Percentiles rank a stretch among this genome's conserved stretches.
Evolutionary conservation across 2,113 vertebrate species (phyloP).

Genomic region (Channa maculata): DNA sequence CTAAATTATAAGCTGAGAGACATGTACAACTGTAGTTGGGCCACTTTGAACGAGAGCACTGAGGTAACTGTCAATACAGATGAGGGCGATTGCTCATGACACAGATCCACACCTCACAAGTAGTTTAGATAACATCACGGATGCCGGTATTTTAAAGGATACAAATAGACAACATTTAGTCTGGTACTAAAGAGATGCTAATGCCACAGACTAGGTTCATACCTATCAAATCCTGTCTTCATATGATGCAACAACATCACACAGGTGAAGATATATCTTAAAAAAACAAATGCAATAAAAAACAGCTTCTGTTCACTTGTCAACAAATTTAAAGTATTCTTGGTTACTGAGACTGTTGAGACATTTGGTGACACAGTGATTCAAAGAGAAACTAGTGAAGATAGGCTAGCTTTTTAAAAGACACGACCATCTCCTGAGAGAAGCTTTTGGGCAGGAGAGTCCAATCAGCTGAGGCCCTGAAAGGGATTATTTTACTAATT

Average conservation of each 20-base stretch:
- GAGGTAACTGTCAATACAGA: constrained; percentile 53
- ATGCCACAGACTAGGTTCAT: not conserved
- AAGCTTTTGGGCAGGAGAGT: constrained; percentile 23
- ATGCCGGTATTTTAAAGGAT: constrained; percentile 62
- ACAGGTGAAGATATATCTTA: too few species aligned
- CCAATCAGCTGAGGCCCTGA: constrained; percentile 35
- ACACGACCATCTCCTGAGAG: constrained; percentile 23
- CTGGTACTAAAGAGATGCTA: constrained; percentile 22
- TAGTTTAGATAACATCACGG: constrained; percentile 70
- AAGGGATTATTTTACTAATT: constrained; percentile 64
- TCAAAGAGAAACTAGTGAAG: not conserved
- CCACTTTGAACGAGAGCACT: constrained; percentile 48
- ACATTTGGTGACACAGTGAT: not conserved
- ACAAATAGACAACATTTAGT: constrained; percentile 30
- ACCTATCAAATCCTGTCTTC: not conserved
- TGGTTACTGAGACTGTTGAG: not conserved
- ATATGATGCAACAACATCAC: not conserved
- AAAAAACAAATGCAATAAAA: too few species aligned
- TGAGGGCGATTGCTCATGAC: constrained; percentile 62
- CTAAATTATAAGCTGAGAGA: constrained; percentile 15
- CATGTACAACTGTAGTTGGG: constrained; percentile 27
- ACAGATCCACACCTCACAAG: constrained; percentile 53
- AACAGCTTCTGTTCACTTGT: too few species aligned
- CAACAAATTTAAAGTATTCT: too few species aligned
- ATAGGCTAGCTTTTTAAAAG: constrained; percentile 11